Conservation (phyloP, 53 echinoderm and acorn worm genomes). For the Echinarachnius parma region DNA sequence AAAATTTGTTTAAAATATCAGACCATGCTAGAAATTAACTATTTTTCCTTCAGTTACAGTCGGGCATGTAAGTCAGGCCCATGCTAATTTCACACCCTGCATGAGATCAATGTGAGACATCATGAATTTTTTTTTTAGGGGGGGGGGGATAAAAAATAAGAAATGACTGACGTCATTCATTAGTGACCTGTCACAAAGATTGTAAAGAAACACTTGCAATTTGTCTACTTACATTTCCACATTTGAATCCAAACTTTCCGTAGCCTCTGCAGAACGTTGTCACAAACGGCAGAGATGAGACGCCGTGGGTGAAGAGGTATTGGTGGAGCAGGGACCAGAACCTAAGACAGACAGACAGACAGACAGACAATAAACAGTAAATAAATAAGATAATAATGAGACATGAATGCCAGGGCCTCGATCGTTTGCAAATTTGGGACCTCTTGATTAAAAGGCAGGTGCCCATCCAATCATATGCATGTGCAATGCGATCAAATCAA, state of each 20-base stretch:
- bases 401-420: neutral
- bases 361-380: neutral
- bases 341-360: too few relatives aligned
- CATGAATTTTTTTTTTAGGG: too few relatives aligned
- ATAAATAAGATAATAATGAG: neutral
- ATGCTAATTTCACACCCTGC: too few relatives aligned
- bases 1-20: too few relatives aligned
- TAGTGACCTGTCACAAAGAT: neutral
- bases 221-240: conserved; percentile 68
- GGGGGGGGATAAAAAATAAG: neutral
- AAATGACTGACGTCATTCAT: neutral
- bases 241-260: conserved; percentile 79
- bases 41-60: too few relatives aligned
- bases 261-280: conserved; percentile 90
- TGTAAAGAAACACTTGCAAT: neutral
- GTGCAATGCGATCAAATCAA: too few relatives aligned
- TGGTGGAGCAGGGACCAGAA: conserved; percentile 74
- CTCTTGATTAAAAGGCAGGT: too few relatives aligned
- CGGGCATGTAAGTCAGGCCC: too few relatives aligned
- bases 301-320: conserved; percentile 67
- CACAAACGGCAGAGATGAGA: conserved; percentile 68
- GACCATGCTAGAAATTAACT: too few relatives aligned
- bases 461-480: too few relatives aligned
- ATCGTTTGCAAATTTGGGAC: too few relatives aligned
- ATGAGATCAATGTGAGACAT: too few relatives aligned